phyloP scores from a whole-genome alignment of 2,797 vertebrate genomes.

The Lerista edwardsae region DNA sequence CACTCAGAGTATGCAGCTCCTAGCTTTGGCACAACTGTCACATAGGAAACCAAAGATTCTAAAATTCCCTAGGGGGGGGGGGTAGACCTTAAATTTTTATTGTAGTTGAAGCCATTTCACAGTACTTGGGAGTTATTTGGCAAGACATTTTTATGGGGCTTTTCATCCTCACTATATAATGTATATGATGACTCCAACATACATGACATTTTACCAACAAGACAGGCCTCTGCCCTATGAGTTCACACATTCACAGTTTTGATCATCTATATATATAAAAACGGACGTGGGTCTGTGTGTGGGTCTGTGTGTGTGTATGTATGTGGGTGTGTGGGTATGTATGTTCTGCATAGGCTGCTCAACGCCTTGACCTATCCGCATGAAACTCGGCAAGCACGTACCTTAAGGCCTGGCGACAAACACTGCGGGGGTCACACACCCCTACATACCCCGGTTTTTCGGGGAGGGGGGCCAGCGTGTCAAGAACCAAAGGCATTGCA shows the following conservation, averaged over 20 bases:
- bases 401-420: too few species aligned
- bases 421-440: too few species aligned
- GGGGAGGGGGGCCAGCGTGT: too few species aligned
- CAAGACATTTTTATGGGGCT: not conserved
- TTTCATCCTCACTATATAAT: not conserved
- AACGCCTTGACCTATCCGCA: too few species aligned
- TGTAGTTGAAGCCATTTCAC: not conserved
- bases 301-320: too few species aligned
- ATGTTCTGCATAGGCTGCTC: too few species aligned
- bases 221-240: not conserved
- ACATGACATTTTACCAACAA: not conserved
- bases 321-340: too few species aligned
- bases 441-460: too few species aligned
- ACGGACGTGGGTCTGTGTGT: too few species aligned
- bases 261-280: too few species aligned
- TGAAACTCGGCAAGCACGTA: too few species aligned
- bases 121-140: not conserved
- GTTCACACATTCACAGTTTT: not conserved
- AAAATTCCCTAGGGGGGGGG: not conserved
- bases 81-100: not conserved
- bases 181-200: not conserved
- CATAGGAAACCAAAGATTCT: not conserved
- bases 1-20: not conserved
- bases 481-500: too few species aligned
- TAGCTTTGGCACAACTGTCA: not conserved